phyloP scores from a whole-genome alignment of 2,888 invertebrate species.

The Biston stratarius region DNA sequence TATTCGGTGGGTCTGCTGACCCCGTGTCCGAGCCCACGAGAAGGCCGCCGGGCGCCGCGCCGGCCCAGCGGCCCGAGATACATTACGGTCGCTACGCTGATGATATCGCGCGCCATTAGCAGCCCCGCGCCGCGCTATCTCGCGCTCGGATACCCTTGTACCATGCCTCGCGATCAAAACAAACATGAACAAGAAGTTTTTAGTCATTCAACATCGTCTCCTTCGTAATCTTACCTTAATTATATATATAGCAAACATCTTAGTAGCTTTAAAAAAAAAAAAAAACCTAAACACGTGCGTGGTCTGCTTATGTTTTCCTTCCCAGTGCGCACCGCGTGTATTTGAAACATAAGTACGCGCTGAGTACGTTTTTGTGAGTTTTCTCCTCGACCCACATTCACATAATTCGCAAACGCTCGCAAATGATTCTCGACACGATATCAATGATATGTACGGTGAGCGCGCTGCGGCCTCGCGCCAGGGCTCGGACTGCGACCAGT shows the following conservation, averaged over 20 bases:
- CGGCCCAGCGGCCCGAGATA: slow-evolving; percentile 2
- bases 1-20: too few relatives aligned
- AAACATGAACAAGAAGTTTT: not conserved
- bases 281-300: too few relatives aligned
- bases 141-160: not conserved
- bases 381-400: not conserved
- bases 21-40: not conserved
- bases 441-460: too few relatives aligned
- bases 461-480: too few relatives aligned
- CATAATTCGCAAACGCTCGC: not conserved
- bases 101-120: slow-evolving; percentile 10
- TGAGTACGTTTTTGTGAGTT: not conserved
- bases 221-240: too few relatives aligned
- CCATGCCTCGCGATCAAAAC: not conserved
- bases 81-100: slow-evolving; percentile 12
- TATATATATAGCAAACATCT: too few relatives aligned
- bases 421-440: not conserved
- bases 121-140: slow-evolving; percentile 3
- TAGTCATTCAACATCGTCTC: too few relatives aligned
- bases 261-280: too few relatives aligned
- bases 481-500: too few relatives aligned
- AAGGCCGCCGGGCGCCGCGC: not conserved
- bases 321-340: not conserved
- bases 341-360: not conserved
- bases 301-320: not conserved